Percentiles rank a stretch among this genome's conserved stretches.
phyloP scores from a whole-genome alignment of 2,113 vertebrate species.

The Kryptolebias marmoratus region DNA sequence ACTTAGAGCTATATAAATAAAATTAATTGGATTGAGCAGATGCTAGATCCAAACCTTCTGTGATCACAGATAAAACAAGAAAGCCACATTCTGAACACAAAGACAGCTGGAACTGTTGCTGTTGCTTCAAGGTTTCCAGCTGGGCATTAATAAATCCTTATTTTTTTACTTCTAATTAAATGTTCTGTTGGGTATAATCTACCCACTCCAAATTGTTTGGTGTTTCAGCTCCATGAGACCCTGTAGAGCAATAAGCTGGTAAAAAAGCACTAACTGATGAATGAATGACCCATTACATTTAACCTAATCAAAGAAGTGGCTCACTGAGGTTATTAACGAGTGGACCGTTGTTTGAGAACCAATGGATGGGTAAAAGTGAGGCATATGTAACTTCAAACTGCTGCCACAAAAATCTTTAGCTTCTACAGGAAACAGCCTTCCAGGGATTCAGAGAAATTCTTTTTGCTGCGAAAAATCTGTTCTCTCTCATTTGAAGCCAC shows the following conservation, averaged over 20 bases:
- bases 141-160: neutral
- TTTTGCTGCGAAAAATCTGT: neutral
- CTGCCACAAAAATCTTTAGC: neutral
- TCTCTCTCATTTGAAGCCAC: neutral
- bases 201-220: neutral
- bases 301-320: neutral
- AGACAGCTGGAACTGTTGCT: neutral
- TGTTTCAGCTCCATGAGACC: neutral
- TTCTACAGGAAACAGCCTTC: neutral
- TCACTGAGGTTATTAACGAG: conserved; percentile 6
- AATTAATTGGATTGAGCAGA: neutral
- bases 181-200: neutral
- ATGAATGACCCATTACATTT: neutral
- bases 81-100: neutral
- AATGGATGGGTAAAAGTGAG: neutral
- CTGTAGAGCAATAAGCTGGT: neutral
- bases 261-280: neutral
- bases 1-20: too few species aligned
- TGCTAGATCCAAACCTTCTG: neutral
- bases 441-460: neutral
- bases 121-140: neutral
- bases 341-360: neutral
- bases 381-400: neutral
- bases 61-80: conserved; percentile 10
- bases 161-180: neutral